Base-by-base conservation (phyloP, 30 jellyfish, hydroid and myxozoan species). In the Hydractinia symbiolongicarpus region DNA sequence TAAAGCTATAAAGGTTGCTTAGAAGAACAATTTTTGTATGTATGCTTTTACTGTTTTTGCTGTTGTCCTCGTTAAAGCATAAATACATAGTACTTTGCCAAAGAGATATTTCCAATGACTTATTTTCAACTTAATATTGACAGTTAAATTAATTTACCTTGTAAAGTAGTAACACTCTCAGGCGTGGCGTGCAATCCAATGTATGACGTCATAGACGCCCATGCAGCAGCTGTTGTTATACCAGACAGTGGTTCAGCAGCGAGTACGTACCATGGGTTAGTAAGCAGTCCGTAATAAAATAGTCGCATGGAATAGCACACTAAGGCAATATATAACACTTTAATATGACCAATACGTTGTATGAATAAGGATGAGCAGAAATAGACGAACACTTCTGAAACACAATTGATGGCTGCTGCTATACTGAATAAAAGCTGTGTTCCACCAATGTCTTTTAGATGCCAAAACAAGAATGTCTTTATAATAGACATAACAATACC, bases 181-280 rank as follows among this genome's bases (percentile, higher is more conserved):
- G 89, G 77, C 5, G 82, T 79, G 40, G 97, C 91, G 58, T 90
- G 74, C 1, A 90, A 83, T 64, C 97, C 97, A 44, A 90, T 94
- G 54, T 85, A 90, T 81, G 97, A 90, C 57, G 97, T 90, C 95
- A 90, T 81, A 4, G 97, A 89, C 4, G 97, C 95, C 97, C 97
- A 90, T 6, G 89, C 97, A 6, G 97, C 97, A 16, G 97, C 97
- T 0, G 97, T 90, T 14, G 97, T 90, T 5, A 90, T 73, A 15
- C 97, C 97, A 67, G 97, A 90, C 7, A 90, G 94, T 72, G 97
- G 97, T 86, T 90, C 97, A 7, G 88, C 97, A 20, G 90, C 84
- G 70, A 90, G 90, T 52, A 90, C 97, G 71, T 83, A 78, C 97
- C 97, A 90, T n/a, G 97, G 97, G 79, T 86, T 90, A 49, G 90